These are phyloP conservation scores for Cheilosia soror DNA, from an alignment of 2,888 invertebrate genomes.

Conservation along the genomic window DNA sequence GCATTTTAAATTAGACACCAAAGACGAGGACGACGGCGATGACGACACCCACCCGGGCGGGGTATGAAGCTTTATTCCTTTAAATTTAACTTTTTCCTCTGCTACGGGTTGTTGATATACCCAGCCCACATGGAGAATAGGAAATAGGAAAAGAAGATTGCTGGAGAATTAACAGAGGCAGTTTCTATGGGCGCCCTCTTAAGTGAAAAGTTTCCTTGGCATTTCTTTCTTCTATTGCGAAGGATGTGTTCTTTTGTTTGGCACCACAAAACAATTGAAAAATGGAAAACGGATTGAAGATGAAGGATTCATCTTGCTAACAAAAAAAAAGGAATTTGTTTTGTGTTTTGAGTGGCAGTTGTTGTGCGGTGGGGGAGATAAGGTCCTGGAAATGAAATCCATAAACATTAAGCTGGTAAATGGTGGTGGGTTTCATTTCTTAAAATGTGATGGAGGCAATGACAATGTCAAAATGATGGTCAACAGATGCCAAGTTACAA, in stretches of 20 bases:
- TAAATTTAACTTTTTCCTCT: conserved; percentile 53
- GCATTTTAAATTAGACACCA: conserved; percentile 70
- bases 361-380: background rate
- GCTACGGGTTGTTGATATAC: conserved; percentile 2
- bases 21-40: conserved; percentile 19
- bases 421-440: conserved; percentile 27
- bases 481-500: conserved; percentile 65
- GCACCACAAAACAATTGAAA: conserved; percentile 69
- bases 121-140: background rate
- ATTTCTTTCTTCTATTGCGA: conserved; percentile 14
- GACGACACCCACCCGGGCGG: conserved; percentile 30
- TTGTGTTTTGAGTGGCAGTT: conserved; percentile 55
- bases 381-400: conserved; percentile 54
- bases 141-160: conserved; percentile 30
- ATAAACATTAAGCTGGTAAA: conserved; percentile 67
- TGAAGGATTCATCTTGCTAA: conserved; percentile 62
- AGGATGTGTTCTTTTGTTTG: conserved; percentile 71
- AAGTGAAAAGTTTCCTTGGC: conserved; percentile 64
- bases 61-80: conserved; percentile 29
- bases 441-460: conserved; percentile 41
- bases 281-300: conserved; percentile 72
- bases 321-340: conserved; percentile 46
- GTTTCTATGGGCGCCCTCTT: conserved; percentile 62
- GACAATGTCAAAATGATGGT: conserved; percentile 69
- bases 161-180: conserved; percentile 62